These are phyloP conservation scores for Drymonia ruficornis DNA, from an alignment of 2,888 invertebrate genomes.

Conservation along the genomic window DNA sequence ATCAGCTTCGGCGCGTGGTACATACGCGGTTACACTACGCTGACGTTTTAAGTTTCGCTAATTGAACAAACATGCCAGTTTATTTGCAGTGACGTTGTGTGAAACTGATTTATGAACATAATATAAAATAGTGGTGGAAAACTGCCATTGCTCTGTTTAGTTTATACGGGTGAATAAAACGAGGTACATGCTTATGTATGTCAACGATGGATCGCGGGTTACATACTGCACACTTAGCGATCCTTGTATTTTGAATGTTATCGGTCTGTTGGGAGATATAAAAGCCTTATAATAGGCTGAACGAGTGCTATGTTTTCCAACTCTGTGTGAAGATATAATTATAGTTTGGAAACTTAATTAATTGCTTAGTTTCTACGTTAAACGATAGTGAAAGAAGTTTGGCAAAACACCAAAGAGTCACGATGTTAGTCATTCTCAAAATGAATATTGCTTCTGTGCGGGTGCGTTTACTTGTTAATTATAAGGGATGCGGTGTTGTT, in stretches of 20 bases:
- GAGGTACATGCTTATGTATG: conserved; percentile 46
- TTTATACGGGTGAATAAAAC: conserved; percentile 63
- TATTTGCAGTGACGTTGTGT: conserved; percentile 76
- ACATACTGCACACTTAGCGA: conserved; percentile 40
- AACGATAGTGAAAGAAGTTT: conserved; percentile 24
- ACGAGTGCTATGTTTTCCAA: conserved; percentile 30
- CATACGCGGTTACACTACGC: conserved; percentile 55
- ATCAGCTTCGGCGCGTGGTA: conserved; percentile 72
- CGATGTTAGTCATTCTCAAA: conserved; percentile 19
- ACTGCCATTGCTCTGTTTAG: conserved; percentile 51
- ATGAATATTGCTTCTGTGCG: conserved; percentile 9
- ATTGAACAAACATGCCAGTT: conserved; percentile 65
- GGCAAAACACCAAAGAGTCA: conserved; percentile 33
- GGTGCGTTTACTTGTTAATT: conserved; percentile 10
- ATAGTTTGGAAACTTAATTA: conserved; percentile 16
- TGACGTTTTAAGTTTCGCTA: conserved; percentile 51
- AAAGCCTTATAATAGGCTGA: conserved; percentile 34
- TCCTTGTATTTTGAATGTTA: conserved; percentile 52
- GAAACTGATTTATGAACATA: conserved; percentile 56
- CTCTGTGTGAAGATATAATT: conserved; percentile 26
- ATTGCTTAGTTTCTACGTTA: conserved; percentile 20
- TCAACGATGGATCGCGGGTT: conserved; percentile 38
- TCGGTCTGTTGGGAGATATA: conserved; percentile 44
- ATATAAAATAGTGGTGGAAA: conserved; percentile 57
- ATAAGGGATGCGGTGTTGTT: not conserved